Percentiles rank a stretch among this genome's conserved stretches.
Evolutionary conservation across 2,113 vertebrate genomes (phyloP).

Genomic region (Colossoma macropomum): DNA sequence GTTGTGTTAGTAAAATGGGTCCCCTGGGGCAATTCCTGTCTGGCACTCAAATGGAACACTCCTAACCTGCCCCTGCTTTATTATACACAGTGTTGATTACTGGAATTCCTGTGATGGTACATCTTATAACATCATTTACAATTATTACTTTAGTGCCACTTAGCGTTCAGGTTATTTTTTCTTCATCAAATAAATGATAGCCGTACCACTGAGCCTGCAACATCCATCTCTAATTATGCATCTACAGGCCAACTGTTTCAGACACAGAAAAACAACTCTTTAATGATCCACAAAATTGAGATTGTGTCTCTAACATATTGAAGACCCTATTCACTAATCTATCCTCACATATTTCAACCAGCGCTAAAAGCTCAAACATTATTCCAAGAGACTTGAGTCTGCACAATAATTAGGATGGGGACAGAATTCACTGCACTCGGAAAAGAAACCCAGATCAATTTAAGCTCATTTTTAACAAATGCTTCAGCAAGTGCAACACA

Average conservation of each 20-base stretch:
- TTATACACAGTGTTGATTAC: not conserved
- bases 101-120: not conserved
- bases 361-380: conserved; percentile 5
- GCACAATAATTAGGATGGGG: not conserved
- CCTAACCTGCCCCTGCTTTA: not conserved
- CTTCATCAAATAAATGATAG: not conserved
- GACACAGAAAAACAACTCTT: conserved; percentile 5
- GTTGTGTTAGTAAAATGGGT: too few species aligned
- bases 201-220: not conserved
- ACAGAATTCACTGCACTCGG: not conserved
- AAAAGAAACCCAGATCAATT: conserved; percentile 1
- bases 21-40: too few species aligned
- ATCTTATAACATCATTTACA: not conserved
- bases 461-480: conserved; percentile 20
- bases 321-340: not conserved
- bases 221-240: not conserved
- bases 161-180: not conserved
- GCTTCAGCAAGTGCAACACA: not conserved
- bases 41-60: too few species aligned
- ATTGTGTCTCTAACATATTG: not conserved
- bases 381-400: not conserved
- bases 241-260: not conserved
- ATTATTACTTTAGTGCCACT: not conserved
- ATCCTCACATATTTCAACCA: not conserved
- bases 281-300: conserved; percentile 24